These are phyloP conservation scores for Rhinoptilus africanus DNA, from an alignment of 2,113 vertebrate genomes.

Conservation along the genomic window DNA sequence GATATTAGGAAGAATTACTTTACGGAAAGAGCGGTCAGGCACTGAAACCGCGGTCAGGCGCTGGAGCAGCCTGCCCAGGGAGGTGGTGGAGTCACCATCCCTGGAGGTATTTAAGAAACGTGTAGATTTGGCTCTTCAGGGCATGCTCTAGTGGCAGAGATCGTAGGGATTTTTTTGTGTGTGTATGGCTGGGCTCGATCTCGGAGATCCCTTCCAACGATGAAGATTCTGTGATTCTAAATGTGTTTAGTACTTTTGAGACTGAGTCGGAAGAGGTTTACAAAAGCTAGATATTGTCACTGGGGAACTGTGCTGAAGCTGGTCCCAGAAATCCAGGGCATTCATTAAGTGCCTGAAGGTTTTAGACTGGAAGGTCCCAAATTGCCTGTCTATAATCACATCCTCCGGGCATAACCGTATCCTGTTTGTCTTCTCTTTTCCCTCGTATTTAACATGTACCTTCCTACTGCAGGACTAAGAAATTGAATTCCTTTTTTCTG, in stretches of 20 bases:
- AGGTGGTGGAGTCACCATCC: too few species aligned
- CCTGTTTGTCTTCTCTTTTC: constrained; percentile 9
- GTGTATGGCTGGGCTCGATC: too few species aligned
- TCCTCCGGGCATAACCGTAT: not conserved
- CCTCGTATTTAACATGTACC: constrained; percentile 1
- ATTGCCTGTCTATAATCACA: not conserved
- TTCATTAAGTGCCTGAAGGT: not conserved
- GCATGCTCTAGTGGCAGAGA: too few species aligned
- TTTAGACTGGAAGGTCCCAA: not conserved
- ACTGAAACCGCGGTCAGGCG: too few species aligned
- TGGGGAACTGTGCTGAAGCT: not conserved
- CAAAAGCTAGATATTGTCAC: not conserved
- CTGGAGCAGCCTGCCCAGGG: too few species aligned
- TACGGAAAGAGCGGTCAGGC: too few species aligned
- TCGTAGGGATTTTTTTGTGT: too few species aligned
- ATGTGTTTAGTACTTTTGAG: not conserved
- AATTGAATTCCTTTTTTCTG: constrained; percentile 43
- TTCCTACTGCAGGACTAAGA: not conserved
- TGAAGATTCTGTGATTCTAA: not conserved
- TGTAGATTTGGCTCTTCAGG: too few species aligned
- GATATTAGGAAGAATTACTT: too few species aligned
- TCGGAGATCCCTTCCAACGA: too few species aligned
- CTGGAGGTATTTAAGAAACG: too few species aligned
- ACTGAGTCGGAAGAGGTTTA: not conserved
- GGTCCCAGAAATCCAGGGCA: not conserved